Evolutionary conservation across 2,113 vertebrate genomes (phyloP).

Genomic region (Rallus limicola): DNA sequence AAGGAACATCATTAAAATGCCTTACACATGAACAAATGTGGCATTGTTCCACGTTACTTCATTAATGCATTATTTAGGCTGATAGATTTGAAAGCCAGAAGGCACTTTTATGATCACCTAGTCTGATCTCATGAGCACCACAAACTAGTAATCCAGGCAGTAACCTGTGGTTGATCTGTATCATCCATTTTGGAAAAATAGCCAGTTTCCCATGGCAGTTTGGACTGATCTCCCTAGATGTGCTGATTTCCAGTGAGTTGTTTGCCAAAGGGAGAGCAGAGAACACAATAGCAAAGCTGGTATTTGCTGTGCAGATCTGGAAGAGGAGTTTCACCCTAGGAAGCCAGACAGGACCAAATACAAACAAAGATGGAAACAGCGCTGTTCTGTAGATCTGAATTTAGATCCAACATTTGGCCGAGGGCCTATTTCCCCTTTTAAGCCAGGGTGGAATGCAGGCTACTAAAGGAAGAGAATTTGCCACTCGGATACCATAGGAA

Average conservation of each 20-base stretch:
- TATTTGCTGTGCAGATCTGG: slow-evolving; percentile 40
- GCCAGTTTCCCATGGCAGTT: slow-evolving; percentile 65
- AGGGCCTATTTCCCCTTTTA: slow-evolving; percentile 33
- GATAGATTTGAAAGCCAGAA: slow-evolving; percentile 55
- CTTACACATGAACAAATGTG: slow-evolving; percentile 59
- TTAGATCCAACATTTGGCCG: slow-evolving; percentile 47
- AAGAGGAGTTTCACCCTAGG: slow-evolving; percentile 52
- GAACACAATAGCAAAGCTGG: not conserved
- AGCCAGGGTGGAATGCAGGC: not conserved
- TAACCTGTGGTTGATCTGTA: slow-evolving; percentile 57
- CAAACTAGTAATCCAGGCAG: slow-evolving; percentile 45
- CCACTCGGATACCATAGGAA: not conserved
- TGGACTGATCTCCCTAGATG: slow-evolving; percentile 45
- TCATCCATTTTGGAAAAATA: slow-evolving; percentile 53
- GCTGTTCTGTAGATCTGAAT: slow-evolving; percentile 33
- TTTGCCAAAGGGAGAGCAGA: slow-evolving; percentile 51
- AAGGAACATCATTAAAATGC: slow-evolving; percentile 61
- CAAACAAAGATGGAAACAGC: slow-evolving; percentile 52
- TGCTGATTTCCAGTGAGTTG: not conserved
- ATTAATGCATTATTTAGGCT: slow-evolving; percentile 51
- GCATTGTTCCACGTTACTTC: slow-evolving; percentile 62
- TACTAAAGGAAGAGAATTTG: not conserved
- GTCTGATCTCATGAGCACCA: slow-evolving; percentile 62
- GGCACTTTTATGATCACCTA: slow-evolving; percentile 59
- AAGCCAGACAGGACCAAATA: slow-evolving; percentile 63